Base-by-base conservation (phyloP, 2,888 invertebrate species). In the Drosophila subsilvestris region DNA sequence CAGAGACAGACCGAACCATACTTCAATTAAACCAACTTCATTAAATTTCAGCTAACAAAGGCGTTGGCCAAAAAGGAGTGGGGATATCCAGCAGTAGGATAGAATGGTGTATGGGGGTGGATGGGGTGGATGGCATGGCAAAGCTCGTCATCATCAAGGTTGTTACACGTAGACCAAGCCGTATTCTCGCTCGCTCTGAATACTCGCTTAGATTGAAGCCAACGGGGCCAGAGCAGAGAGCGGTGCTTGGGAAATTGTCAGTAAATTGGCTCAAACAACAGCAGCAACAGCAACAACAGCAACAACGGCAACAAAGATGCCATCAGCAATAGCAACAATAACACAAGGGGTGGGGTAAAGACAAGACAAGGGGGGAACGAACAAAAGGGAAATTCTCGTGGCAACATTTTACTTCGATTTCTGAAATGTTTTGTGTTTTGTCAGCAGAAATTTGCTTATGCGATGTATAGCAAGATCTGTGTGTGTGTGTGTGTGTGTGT, bases 11-110 rank as follows among this genome's bases (percentile, higher is more conserved):
- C 69, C 59, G 72, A 81, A 71, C 82, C 86, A 87, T 86, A 79
- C 88, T 88, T 88, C 88, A 86, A 86, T 86, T 86, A 86, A 84
- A 81, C 85, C 85, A 86, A 86, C 87, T 86, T 86, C 88, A 86
- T 86, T 86, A 86, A 88, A 86, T 84, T 88, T 88, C 79, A 84
- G 85, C 85, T 78, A 88, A 86, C 86, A 88, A 86, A 86, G 86
- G 86, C 83, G 80, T 81, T 80, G 79, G 63, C 63, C 74, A 45
- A 54, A 42, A 56, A 49, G 44, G 48, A 18, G 48, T 37, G 37
- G 37, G 37, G 7, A 32, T 29, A 29, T n/a, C n/a, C n/a, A n/a
- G n/a, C n/a, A n/a, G n/a, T n/a, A n/a, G n/a, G 32, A 12, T 47
- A 37, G 50, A 49, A 32, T 55, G 65, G 22, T 3, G 22, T 0